Evolutionary conservation across 2,888 invertebrate genomes (phyloP).

Genomic region (Rotaria magnacalcarata): DNA sequence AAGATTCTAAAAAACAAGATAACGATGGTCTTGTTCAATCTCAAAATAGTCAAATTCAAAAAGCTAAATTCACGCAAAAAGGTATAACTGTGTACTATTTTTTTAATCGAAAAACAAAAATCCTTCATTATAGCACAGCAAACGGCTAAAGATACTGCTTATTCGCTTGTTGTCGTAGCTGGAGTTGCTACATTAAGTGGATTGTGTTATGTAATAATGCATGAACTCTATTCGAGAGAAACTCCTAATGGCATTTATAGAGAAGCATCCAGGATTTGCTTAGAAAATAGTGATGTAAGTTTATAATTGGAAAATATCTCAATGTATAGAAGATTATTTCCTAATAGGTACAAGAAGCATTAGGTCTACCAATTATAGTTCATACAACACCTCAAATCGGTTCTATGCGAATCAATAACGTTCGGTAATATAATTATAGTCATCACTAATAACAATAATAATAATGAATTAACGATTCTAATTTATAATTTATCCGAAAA

Average conservation of each 20-base stretch:
- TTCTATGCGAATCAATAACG: not conserved
- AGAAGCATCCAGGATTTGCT: slow-evolving; percentile 43
- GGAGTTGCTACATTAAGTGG: slow-evolving; percentile 36
- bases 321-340: too few relatives aligned
- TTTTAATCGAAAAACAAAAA: not conserved
- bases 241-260: slow-evolving; percentile 44
- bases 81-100: not conserved
- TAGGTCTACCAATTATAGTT: slow-evolving; percentile 35
- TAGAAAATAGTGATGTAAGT: slow-evolving; percentile 18
- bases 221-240: slow-evolving; percentile 43
- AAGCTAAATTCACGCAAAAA: not conserved
- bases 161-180: slow-evolving; percentile 37
- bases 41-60: not conserved
- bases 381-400: slow-evolving; percentile 19
- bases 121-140: slow-evolving; percentile 36
- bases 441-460: too few relatives aligned
- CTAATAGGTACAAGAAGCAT: slow-evolving; percentile 41
- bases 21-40: not conserved
- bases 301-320: too few relatives aligned
- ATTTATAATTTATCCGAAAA: too few relatives aligned
- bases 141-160: slow-evolving; percentile 39
- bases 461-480: too few relatives aligned
- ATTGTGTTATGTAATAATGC: slow-evolving; percentile 42
- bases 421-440: not conserved
- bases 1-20: not conserved